Conservation (phyloP, 2,888 invertebrate genomes). For the Campopleginae sp. region DNA sequence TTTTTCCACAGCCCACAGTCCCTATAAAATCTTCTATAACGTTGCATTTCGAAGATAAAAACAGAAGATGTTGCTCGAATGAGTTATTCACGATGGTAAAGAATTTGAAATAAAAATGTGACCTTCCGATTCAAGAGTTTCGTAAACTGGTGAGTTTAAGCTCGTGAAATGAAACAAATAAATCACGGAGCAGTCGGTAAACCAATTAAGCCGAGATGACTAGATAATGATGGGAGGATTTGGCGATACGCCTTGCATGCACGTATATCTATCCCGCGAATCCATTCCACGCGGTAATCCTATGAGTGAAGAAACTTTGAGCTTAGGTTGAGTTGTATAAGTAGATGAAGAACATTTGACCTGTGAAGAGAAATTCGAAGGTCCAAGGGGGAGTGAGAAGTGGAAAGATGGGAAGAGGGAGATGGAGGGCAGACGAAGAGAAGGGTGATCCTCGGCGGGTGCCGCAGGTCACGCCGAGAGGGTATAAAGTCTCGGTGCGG, state of each 20-base stretch:
- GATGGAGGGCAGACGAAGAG: slow-evolving; percentile 30
- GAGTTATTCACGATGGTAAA: neutral
- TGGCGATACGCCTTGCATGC: neutral
- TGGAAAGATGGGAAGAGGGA: slow-evolving; percentile 22
- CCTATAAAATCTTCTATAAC: no score
- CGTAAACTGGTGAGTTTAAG: neutral
- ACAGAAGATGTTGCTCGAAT: neutral
- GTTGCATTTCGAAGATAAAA: no score
- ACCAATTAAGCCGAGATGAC: neutral
- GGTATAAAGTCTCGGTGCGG: slow-evolving; percentile 57
- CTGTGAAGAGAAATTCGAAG: slow-evolving; percentile 38
- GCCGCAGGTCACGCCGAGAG: slow-evolving; percentile 48
- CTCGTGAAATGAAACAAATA: neutral
- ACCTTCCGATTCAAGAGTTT: neutral
- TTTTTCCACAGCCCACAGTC: no score
- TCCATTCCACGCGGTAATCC: neutral
- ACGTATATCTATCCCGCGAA: neutral
- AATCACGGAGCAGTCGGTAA: neutral
- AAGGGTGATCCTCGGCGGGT: slow-evolving; percentile 57
- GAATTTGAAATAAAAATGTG: neutral
- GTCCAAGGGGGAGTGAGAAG: slow-evolving; percentile 26
- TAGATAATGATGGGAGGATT: neutral
- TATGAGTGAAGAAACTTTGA: neutral
- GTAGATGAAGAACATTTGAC: slow-evolving; percentile 26
- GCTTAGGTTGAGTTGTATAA: neutral